Conservation (phyloP, 2,888 invertebrate genomes). For the Drosophila kambysellisi region DNA sequence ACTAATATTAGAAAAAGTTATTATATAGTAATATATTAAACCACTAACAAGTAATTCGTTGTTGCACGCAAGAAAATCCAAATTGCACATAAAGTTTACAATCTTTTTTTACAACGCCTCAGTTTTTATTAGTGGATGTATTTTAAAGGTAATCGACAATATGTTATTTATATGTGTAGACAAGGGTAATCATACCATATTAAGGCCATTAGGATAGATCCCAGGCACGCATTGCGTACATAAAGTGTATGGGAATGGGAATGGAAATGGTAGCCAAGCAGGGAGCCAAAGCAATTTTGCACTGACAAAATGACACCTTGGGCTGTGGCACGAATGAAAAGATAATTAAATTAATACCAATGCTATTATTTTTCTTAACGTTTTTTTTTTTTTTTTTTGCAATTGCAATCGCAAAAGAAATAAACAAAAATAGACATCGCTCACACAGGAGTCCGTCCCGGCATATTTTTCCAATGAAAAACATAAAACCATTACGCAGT, state of each 20-base stretch:
- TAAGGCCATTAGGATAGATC: slow-evolving; percentile 58
- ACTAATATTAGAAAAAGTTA: neutral
- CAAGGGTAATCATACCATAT: slow-evolving; percentile 41
- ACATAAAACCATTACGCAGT: slow-evolving; percentile 57
- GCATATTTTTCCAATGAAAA: slow-evolving; percentile 58
- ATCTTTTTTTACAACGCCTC: neutral
- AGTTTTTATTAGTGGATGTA: neutral
- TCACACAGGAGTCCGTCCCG: slow-evolving; percentile 19
- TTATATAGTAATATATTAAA: neutral
- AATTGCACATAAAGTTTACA: neutral
- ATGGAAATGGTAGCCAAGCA: slow-evolving; percentile 1
- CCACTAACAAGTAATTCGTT: neutral
- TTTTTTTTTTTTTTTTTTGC: slow-evolving; percentile 3
- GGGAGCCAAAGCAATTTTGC: slow-evolving; percentile 42
- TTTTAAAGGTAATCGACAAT: neutral
- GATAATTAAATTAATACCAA: slow-evolving; percentile 65
- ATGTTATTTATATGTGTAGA: slow-evolving; percentile 12
- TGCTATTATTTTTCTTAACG: slow-evolving; percentile 47
- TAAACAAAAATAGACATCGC: slow-evolving; percentile 51
- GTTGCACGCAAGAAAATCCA: neutral
- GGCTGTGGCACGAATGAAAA: slow-evolving; percentile 53
- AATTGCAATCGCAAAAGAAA: slow-evolving; percentile 11
- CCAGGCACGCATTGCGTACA: slow-evolving; percentile 29
- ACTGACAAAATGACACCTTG: slow-evolving; percentile 58
- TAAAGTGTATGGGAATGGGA: slow-evolving; percentile 19